A percentile compares a stretch with the other conserved stretches of the same genome.
Evolutionary conservation across 1,140 invertebrate genomes (phyloP).

Genomic region (Brachionus sp.): DNA sequence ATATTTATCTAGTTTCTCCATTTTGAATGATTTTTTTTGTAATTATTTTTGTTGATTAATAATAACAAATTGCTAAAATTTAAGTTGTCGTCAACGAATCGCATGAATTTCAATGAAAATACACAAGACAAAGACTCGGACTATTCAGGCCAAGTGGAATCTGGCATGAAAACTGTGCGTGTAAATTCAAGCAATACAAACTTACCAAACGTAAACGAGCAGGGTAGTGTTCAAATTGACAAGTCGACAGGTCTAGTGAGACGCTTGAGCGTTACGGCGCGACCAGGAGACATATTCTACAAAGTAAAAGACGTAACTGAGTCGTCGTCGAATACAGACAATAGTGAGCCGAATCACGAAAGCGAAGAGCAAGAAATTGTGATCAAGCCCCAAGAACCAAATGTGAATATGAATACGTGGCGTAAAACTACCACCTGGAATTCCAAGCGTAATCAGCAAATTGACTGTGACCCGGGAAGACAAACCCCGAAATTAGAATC

Average conservation of each 20-base stretch:
- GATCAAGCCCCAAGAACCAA: background rate
- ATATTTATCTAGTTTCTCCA: background rate
- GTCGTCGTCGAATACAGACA: conserved; percentile 25
- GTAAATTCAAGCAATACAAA: background rate
- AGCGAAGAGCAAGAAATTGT: conserved; percentile 20
- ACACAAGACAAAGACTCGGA: background rate
- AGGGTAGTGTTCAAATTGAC: background rate
- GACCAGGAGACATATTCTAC: conserved; percentile 43
- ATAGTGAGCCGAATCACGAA: background rate
- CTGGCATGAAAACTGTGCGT: conserved; percentile 10
- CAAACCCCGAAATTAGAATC: background rate
- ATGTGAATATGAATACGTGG: background rate
- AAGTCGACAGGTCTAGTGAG: background rate
- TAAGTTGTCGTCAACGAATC: conserved; percentile 25
- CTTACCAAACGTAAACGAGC: background rate
- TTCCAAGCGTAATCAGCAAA: background rate
- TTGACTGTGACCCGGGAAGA: background rate
- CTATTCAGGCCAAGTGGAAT: background rate
- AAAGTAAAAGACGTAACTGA: conserved; percentile 44
- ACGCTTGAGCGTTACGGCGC: conserved; percentile 21
- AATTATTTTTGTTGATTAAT: background rate
- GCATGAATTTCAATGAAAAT: conserved; percentile 30
- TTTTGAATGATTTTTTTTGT: background rate
- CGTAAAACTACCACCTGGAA: conserved; percentile 45
- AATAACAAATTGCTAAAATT: background rate